Base-by-base conservation (phyloP, 2,888 invertebrate species). In the Stegophylla sp. region DNA sequence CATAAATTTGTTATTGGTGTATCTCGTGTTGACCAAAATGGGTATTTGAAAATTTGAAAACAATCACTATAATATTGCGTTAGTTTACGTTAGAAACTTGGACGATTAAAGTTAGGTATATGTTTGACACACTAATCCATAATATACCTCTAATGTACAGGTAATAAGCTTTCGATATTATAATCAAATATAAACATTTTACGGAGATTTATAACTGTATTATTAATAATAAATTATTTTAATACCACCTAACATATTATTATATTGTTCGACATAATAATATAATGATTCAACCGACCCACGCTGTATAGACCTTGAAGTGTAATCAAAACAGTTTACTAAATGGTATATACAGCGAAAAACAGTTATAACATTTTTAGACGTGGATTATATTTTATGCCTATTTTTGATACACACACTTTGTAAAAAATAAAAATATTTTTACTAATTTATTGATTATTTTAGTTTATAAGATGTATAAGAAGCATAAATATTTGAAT, bases 291-390 rank as follows among this genome's bases (percentile, higher is more conserved):
- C 61, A 48, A 61, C 73, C 45, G n/a, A 48, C 59, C 59, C 59
- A 72, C 72, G 23, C 23, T 71, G 20, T 26, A 69, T 20, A 69
- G 51, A 69, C 61, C 61, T 61, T 61, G 61, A 61, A 61, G 28
- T 28, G 28, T 17, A 59, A 59, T 67, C 15, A 48, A 45, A 67
- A 67, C 28, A 67, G 26, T 48, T 67, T 26, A 17, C 26, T 48
- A 7, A n/a, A 59, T 13, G 26, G 23, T 59, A 13, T 3, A 23
- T 34, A 34, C 34, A 7, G 34, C 34, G 34, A 34, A 34, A 34
- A 34, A 34, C 34, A 7, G 34, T 7, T 7, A 34, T 7, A 7
- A 7, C 34, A 7, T 34, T 34, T n/a, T n/a, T n/a, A n/a, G n/a
- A n/a, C n/a, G n/a, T n/a, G n/a, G n/a, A n/a, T n/a, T n/a, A 34